Evolutionary conservation across 2,113 vertebrate genomes (phyloP).

Genomic region (Sylvietta virens): DNA sequence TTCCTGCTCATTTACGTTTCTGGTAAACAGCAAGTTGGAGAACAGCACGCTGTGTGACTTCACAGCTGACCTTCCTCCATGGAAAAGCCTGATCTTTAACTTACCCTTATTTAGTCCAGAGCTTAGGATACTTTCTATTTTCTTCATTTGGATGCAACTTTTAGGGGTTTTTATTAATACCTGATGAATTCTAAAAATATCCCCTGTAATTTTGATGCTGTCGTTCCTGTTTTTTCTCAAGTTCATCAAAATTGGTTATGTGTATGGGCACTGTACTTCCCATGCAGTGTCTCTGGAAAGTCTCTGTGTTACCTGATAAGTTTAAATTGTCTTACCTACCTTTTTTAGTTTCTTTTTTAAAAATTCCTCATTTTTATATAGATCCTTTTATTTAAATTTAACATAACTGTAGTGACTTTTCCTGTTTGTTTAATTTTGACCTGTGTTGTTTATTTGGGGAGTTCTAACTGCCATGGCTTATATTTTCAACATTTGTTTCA

Average conservation of each 20-base stretch:
- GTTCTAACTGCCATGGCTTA: neutral
- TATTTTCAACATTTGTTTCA: neutral
- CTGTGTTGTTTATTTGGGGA: neutral
- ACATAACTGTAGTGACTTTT: neutral
- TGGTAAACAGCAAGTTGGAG: neutral
- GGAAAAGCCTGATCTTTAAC: neutral
- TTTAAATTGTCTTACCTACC: neutral
- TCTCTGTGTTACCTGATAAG: neutral
- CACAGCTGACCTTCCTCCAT: neutral
- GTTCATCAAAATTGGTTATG: neutral
- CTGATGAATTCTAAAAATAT: neutral
- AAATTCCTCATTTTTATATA: neutral
- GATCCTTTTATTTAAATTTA: neutral
- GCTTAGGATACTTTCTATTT: neutral
- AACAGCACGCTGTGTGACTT: neutral
- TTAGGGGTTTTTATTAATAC: neutral
- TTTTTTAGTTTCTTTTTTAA: neutral
- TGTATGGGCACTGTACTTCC: accelerated
- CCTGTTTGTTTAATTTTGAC: neutral
- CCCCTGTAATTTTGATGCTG: neutral
- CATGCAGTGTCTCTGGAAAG: neutral
- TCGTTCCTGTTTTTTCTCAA: neutral
- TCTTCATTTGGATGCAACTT: neutral
- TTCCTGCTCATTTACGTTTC: neutral
- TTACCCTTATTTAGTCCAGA: neutral